Conservation (phyloP, 2,113 vertebrate genomes). For the Eidolon helvum region DNA sequence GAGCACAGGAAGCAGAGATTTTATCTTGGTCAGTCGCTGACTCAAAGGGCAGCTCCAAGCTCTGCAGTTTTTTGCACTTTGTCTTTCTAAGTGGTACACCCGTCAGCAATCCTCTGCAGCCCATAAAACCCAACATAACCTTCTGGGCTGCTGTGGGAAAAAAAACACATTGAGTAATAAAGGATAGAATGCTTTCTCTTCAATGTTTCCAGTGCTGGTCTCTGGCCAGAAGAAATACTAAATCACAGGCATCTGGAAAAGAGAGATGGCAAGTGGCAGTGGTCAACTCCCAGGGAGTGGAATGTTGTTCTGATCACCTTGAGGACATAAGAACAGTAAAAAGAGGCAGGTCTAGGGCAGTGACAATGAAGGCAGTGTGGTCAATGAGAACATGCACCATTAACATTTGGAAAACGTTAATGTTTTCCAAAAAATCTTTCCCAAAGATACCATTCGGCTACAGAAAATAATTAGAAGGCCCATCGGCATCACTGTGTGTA, state of each 20-base stretch:
- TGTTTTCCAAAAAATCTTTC: not conserved
- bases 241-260: conserved; percentile 76
- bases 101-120: conserved; percentile 29
- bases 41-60: not conserved
- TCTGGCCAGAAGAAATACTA: conserved; percentile 71
- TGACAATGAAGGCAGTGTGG: not conserved
- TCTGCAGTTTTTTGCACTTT: not conserved
- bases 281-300: not conserved
- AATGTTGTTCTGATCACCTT: not conserved
- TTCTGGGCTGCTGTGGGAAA: conserved; percentile 78
- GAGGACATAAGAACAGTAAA: not conserved
- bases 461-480: not conserved
- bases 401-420: no score
- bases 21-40: not conserved
- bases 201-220: conserved; percentile 79
- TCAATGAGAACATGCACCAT: not conserved
- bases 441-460: not conserved
- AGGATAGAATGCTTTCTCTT: conserved; percentile 70
- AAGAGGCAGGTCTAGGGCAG: not conserved
- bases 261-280: conserved; percentile 14
- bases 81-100: conserved; percentile 39
- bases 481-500: not conserved
- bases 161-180: conserved; percentile 78
- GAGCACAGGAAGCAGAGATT: not conserved
- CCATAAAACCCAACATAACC: conserved; percentile 74